These are phyloP conservation scores for Napeogenes sylphis DNA, from an alignment of 2,888 invertebrate species.

Conservation along the genomic window DNA sequence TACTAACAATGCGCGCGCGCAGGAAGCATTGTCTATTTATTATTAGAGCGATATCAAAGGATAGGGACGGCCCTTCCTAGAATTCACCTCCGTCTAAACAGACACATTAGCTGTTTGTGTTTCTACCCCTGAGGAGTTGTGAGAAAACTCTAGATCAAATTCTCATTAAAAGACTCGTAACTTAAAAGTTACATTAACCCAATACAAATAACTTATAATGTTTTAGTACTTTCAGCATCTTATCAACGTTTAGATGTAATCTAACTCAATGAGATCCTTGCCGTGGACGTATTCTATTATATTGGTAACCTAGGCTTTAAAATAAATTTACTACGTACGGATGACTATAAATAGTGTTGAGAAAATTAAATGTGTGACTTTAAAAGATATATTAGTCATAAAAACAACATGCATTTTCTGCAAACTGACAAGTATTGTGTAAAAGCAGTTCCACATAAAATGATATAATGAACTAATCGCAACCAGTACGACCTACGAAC, in stretches of 20 bases:
- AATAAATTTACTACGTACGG: background rate
- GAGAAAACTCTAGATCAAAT: constrained; percentile 1
- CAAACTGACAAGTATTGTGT: constrained; percentile 36
- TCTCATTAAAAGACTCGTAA: background rate
- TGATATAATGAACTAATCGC: constrained; percentile 72
- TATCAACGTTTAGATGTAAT: too few relatives aligned
- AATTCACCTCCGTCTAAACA: constrained; percentile 40
- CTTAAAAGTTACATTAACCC: too few relatives aligned
- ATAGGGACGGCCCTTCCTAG: constrained; percentile 39
- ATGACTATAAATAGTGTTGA: background rate
- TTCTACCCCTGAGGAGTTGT: constrained; percentile 22
- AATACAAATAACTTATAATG: too few relatives aligned
- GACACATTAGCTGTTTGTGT: constrained; percentile 35
- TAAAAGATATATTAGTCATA: constrained; percentile 29
- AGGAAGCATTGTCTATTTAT: constrained; percentile 43
- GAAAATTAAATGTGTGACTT: constrained; percentile 3
- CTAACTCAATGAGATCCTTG: too few relatives aligned
- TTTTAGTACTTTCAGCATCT: too few relatives aligned
- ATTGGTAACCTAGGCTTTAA: background rate
- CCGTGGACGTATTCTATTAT: too few relatives aligned
- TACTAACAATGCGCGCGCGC: constrained; percentile 25
- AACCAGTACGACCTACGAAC: constrained; percentile 55
- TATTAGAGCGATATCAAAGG: constrained; percentile 54
- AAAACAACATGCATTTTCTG: constrained; percentile 19
- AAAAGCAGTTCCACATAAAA: constrained; percentile 57